Conservation (phyloP, 2,888 invertebrate genomes). For the Lomographa bimaculata region DNA sequence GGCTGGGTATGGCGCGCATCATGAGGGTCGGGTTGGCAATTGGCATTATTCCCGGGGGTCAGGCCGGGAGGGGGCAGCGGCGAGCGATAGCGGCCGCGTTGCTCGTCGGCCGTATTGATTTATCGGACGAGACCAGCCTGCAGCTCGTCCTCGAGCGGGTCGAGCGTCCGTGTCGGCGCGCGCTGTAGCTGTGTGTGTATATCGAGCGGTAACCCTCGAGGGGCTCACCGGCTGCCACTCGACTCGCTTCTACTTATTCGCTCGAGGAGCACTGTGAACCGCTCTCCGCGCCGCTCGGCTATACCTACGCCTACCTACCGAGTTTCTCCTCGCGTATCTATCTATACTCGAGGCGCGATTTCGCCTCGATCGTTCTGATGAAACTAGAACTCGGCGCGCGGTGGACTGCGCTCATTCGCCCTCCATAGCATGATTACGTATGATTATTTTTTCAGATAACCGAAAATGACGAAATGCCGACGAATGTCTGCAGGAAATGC, state of each 20-base stretch:
- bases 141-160: constrained; percentile 73
- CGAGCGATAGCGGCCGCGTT: constrained; percentile 63
- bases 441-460: constrained; percentile 84
- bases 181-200: constrained; percentile 73
- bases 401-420: constrained; percentile 64
- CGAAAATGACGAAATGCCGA: constrained; percentile 85
- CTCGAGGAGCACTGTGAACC: constrained; percentile 71
- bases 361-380: constrained; percentile 74
- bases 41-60: constrained; percentile 77
- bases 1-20: constrained; percentile 72
- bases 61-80: constrained; percentile 72
- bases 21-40: constrained; percentile 75
- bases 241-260: constrained; percentile 81
- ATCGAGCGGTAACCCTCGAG: constrained; percentile 83
- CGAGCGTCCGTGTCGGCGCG: constrained; percentile 78
- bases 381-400: constrained; percentile 51
- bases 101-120: constrained; percentile 77
- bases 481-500: constrained; percentile 86
- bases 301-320: constrained; percentile 80
- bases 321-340: constrained; percentile 79
- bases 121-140: constrained; percentile 80
- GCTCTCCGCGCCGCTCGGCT: constrained; percentile 57
- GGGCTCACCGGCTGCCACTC: constrained; percentile 80
- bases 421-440: constrained; percentile 71
- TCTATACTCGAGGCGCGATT: constrained; percentile 73